Base-by-base conservation (phyloP, 2,888 invertebrate species). In the Crossocerus cetratus region DNA sequence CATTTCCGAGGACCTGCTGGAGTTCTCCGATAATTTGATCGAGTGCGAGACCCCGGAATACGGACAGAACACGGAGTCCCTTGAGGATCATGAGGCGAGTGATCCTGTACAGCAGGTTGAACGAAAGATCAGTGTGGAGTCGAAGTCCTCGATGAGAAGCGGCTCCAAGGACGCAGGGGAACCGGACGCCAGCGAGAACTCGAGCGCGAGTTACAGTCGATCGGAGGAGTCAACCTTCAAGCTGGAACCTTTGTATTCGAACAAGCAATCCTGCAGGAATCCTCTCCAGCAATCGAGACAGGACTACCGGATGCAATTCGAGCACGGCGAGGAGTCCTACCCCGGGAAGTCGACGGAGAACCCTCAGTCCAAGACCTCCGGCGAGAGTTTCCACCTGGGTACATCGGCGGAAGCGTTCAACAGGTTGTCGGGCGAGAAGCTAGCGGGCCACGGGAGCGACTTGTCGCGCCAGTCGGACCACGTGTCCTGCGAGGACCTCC, bases 401-500 rank as follows among this genome's bases (percentile, higher is more conserved):
- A 18, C 32, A 22, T 14, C 65, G 8, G 13, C 67, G 2, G 69
- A 70, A 1, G 11, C 54, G 1, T 81, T 64, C 44, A 68, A 70
- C 21, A 64, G 59, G 11, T 16, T 72, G 44, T 69, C 76, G 0
- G 72, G 43, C 13, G 78, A 80, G 20, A 78, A 74, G 20, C 4
- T 72, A 14, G 13, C 76, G 0, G 70, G 53, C 0, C 72, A 68
- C 4, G 63, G 64, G 5, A 87, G 84, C 58, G 88, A 87, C 57
- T 54, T 88, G 0, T 86, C 86, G 5, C 81, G 88, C 16, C 89
- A 89, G 63, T 88, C 94, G 58, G 97, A 97, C 86, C 95, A 96
- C 82, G 97, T 97, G 0, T 97, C 97, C 59, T 97, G 97, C 83
- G 98, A 98, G 89, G 97, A 98, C 91, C 91, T 98, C 68, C 90